These are phyloP conservation scores for Gallinago media DNA, from an alignment of 2,113 vertebrate genomes.

Conservation along the genomic window DNA sequence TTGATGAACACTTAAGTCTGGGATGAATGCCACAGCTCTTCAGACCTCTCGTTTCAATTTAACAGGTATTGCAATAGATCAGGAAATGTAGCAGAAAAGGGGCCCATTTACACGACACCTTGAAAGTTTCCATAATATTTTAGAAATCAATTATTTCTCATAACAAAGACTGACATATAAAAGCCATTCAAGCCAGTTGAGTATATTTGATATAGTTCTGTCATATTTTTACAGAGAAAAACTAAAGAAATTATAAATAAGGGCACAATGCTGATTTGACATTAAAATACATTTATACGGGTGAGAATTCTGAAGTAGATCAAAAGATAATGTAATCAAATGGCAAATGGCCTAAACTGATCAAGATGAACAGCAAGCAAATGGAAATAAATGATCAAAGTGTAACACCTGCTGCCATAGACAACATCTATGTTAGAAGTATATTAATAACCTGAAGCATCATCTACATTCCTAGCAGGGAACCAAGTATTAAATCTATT, in stretches of 20 bases:
- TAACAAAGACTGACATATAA: neutral
- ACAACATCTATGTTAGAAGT: neutral
- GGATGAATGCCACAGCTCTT: neutral
- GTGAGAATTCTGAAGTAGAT: neutral
- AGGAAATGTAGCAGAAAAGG: neutral
- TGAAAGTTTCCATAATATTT: neutral
- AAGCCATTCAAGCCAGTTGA: neutral
- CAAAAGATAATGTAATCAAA: neutral
- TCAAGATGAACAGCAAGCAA: neutral
- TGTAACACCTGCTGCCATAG: neutral
- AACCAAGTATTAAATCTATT: neutral
- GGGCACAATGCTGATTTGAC: neutral
- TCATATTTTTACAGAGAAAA: neutral
- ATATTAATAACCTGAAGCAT: neutral
- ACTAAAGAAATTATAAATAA: neutral
- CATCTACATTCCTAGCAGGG: neutral
- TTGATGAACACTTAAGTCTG: neutral
- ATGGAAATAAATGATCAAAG: conserved; percentile 14
- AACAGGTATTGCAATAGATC: neutral
- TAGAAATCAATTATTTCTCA: neutral
- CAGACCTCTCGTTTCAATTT: neutral
- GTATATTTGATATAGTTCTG: neutral
- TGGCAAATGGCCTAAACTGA: neutral
- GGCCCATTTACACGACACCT: neutral
- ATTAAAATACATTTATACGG: neutral